Evolutionary conservation across 2,113 vertebrate genomes (phyloP).

Genomic region (Rhabdomys dilectus): DNA sequence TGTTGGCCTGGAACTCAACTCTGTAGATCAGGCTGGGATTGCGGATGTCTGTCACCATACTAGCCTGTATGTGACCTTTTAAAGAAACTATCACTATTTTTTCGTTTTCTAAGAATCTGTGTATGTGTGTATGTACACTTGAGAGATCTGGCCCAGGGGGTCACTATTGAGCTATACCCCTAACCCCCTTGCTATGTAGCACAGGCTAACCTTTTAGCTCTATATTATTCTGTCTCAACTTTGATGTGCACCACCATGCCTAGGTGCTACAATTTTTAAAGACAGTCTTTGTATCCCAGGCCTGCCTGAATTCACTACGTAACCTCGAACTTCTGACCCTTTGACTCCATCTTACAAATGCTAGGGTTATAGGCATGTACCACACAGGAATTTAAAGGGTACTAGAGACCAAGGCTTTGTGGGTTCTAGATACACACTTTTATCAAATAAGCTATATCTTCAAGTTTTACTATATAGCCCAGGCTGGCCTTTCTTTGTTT

Average conservation of each 20-base stretch:
- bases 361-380: neutral
- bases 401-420: neutral
- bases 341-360: neutral
- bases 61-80: neutral
- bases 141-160: neutral
- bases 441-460: neutral
- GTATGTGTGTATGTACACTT: neutral
- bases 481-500: neutral
- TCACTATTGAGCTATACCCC: neutral
- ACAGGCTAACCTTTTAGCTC: neutral
- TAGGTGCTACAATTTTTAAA: neutral
- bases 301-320: neutral
- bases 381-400: neutral
- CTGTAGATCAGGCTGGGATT: neutral
- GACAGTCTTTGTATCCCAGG: neutral
- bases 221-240: neutral
- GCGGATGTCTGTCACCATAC: neutral
- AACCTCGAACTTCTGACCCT: neutral
- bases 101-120: neutral
- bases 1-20: too few species aligned
- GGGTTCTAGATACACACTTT: neutral
- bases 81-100: neutral
- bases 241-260: neutral
- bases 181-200: neutral
- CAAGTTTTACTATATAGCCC: neutral